Percentiles rank a stretch among this genome's conserved stretches.
Evolutionary conservation across 2,113 vertebrate species (phyloP).

Genomic region (Hymenochirus boettgeri): DNA sequence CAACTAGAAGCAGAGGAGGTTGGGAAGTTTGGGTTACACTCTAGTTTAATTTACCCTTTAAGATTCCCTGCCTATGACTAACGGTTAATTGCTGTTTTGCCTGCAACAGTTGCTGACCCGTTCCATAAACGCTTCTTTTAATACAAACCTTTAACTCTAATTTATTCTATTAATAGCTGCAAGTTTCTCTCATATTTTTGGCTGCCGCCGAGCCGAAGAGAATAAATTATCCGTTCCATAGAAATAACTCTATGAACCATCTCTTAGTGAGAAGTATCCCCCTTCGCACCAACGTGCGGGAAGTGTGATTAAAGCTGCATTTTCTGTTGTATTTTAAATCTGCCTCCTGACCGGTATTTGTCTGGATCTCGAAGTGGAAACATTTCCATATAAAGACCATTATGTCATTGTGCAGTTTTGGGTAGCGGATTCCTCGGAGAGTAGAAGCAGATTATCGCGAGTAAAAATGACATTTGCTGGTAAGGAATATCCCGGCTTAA

Average conservation of each 20-base stretch:
- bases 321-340: constrained; percentile 31
- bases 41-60: too few species aligned
- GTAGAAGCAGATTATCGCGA: constrained; percentile 35
- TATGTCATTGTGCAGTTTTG: constrained; percentile 12
- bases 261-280: constrained; percentile 26
- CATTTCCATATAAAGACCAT: constrained; percentile 26
- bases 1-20: too few species aligned
- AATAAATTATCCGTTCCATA: constrained; percentile 20
- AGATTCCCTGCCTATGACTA: too few species aligned
- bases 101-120: too few species aligned
- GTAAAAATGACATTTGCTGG: constrained; percentile 42
- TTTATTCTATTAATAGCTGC: constrained; percentile 12
- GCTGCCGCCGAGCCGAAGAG: constrained; percentile 23
- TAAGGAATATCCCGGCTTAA: constrained; percentile 37
- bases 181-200: neutral
- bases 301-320: constrained; percentile 27
- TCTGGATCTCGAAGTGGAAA: constrained; percentile 30
- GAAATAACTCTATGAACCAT: constrained; percentile 34
- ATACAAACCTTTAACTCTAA: too few species aligned
- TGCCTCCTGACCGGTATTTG: constrained; percentile 31
- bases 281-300: constrained; percentile 1
- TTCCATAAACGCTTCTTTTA: too few species aligned
- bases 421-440: constrained; percentile 17
- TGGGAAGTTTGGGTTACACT: too few species aligned
- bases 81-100: too few species aligned